phyloP scores from a whole-genome alignment of 2,113 vertebrate genomes.

The Cyprinus carpio region DNA sequence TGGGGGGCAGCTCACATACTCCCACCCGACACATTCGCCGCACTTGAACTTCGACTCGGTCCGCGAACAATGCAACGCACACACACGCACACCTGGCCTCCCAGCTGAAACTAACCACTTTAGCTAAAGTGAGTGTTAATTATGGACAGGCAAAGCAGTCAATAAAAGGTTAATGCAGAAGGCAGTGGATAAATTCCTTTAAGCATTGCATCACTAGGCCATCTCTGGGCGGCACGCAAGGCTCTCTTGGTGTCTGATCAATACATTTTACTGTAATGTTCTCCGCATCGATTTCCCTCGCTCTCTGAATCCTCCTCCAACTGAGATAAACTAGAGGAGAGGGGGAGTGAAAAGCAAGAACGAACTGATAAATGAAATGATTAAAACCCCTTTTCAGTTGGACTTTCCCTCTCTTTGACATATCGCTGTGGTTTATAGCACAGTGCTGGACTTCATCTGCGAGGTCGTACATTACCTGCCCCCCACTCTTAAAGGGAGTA shows the following conservation, averaged over 20 bases:
- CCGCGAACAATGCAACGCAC: slow-evolving; percentile 48
- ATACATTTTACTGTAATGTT: slow-evolving; percentile 99
- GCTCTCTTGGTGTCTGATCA: slow-evolving; percentile 86
- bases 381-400: slow-evolving; percentile 72
- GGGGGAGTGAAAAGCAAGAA: slow-evolving; percentile 50
- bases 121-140: slow-evolving; percentile 99
- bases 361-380: slow-evolving; percentile 74
- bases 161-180: slow-evolving; percentile 99
- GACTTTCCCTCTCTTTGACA: slow-evolving; percentile 59
- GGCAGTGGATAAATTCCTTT: slow-evolving; percentile 98
- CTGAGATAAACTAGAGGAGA: slow-evolving; percentile 44
- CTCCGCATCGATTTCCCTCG: slow-evolving; percentile 85
- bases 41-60: slow-evolving; percentile 71
- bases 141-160: slow-evolving; percentile 98
- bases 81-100: slow-evolving; percentile 55
- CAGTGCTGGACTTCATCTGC: slow-evolving; percentile 64
- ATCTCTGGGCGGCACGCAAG: slow-evolving; percentile 89
- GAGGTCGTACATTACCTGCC: slow-evolving; percentile 75
- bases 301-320: slow-evolving; percentile 65
- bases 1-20: slow-evolving; percentile 62
- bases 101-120: slow-evolving; percentile 91
- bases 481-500: slow-evolving; percentile 75
- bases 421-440: slow-evolving; percentile 68
- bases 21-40: slow-evolving; percentile 63
- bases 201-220: slow-evolving; percentile 94